Conservation (phyloP, 2,113 vertebrate genomes). For the Bos javanicus region DNA sequence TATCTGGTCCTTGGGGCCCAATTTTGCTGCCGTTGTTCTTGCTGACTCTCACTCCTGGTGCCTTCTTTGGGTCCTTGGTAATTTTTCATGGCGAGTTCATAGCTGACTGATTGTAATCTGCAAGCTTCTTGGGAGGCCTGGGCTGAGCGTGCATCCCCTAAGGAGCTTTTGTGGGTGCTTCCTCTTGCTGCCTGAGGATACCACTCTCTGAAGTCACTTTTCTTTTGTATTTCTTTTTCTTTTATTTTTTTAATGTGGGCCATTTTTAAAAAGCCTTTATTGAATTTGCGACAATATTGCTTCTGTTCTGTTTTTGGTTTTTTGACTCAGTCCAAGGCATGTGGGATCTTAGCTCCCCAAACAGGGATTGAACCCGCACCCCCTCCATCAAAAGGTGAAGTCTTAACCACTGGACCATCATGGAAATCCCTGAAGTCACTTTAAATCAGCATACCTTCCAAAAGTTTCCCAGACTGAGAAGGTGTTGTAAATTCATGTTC, state of each 20-base stretch:
- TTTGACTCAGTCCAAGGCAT: not conserved
- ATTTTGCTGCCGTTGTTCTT: not conserved
- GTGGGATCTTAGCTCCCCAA: not conserved
- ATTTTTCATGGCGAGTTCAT: not conserved
- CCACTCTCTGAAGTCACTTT: not conserved
- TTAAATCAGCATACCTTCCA: not conserved
- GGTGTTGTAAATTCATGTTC: not conserved
- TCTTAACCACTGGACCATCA: not conserved
- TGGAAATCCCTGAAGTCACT: not conserved
- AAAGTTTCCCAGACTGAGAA: not conserved
- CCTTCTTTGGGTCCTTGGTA: not conserved
- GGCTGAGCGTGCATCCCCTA: accelerated
- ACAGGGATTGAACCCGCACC: not conserved
- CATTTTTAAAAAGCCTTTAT: not conserved
- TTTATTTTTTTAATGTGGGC: not conserved
- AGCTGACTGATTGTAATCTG: too few relatives aligned
- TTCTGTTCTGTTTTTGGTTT: not conserved
- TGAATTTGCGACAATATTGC: not conserved
- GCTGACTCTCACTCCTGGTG: not conserved
- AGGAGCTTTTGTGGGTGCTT: not conserved
- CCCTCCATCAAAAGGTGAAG: not conserved
- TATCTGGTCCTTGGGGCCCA: not conserved
- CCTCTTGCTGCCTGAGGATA: not conserved
- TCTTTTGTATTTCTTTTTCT: not conserved
- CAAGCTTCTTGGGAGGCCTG: not conserved